phyloP scores from a whole-genome alignment of 2,797 vertebrate species.

The Macroramphosus scolopax region DNA sequence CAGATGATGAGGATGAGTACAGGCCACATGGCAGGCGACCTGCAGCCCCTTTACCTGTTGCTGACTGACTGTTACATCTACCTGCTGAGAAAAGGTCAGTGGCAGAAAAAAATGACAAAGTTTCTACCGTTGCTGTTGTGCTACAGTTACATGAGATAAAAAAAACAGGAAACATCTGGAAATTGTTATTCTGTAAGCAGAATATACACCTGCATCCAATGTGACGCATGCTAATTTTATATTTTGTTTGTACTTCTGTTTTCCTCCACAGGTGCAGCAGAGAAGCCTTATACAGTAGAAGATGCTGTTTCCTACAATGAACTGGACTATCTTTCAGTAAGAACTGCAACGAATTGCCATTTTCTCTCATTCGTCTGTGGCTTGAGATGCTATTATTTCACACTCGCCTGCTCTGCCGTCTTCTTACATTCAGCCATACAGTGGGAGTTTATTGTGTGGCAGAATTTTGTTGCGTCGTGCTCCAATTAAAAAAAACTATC shows the following conservation, averaged over 20 bases:
- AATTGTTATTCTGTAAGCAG: too few relatives aligned
- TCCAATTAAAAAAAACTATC: too few relatives aligned
- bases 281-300: conserved; percentile 96
- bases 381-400: background rate
- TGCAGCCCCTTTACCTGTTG: conserved; percentile 92
- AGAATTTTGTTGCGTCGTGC: too few relatives aligned
- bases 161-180: too few relatives aligned
- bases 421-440: too few relatives aligned
- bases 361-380: background rate
- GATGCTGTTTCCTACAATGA: conserved; percentile 95
- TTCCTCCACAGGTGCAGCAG: conserved; percentile 86
- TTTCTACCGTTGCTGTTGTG: too few relatives aligned
- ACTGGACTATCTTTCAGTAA: conserved; percentile 95
- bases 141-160: too few relatives aligned
- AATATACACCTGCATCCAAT: too few relatives aligned
- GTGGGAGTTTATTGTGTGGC: too few relatives aligned
- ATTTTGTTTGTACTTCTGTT: background rate
- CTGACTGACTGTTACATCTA: conserved; percentile 96
- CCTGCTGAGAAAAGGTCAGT: conserved; percentile 91
- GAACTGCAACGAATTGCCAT: conserved; percentile 31
- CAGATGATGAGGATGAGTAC: conserved; percentile 98
- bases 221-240: too few relatives aligned
- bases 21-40: conserved; percentile 96
- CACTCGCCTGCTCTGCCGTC: too few relatives aligned
- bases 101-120: background rate